Conservation (phyloP, 2,113 vertebrate species). For the Puma concolor region DNA sequence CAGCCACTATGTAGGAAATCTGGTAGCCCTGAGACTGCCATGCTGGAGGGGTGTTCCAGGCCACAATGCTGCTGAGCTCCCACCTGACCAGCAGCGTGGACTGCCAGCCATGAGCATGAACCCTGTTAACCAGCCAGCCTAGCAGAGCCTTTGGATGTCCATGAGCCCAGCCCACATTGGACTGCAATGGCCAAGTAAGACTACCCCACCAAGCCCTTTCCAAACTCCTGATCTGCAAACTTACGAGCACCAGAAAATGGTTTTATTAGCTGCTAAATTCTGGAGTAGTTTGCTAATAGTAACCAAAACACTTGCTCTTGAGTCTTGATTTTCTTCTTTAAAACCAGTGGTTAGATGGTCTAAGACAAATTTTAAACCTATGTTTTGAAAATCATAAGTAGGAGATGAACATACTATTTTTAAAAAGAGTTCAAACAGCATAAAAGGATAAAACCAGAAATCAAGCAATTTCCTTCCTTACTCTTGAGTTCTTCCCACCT, state of each 20-base stretch:
- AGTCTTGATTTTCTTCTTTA: not conserved
- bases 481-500: not conserved
- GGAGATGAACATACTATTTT: not conserved
- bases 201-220: not conserved
- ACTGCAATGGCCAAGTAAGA: not conserved
- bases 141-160: not conserved
- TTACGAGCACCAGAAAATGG: not conserved
- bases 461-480: not conserved
- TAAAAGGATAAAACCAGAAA: constrained; percentile 34
- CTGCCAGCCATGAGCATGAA: not conserved
- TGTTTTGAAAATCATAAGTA: not conserved
- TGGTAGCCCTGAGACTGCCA: not conserved
- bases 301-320: not conserved
- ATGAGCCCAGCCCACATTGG: not conserved
- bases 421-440: not conserved
- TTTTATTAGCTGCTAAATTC: not conserved
- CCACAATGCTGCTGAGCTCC: not conserved
- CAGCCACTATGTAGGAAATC: not conserved
- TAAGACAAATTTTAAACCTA: not conserved
- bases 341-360: not conserved
- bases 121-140: not conserved
- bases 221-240: not conserved
- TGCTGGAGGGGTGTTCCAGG: not conserved
- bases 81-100: not conserved
- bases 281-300: not conserved